Base-by-base conservation (phyloP, 2,797 vertebrate genomes). In the Erethizon dorsatum region DNA sequence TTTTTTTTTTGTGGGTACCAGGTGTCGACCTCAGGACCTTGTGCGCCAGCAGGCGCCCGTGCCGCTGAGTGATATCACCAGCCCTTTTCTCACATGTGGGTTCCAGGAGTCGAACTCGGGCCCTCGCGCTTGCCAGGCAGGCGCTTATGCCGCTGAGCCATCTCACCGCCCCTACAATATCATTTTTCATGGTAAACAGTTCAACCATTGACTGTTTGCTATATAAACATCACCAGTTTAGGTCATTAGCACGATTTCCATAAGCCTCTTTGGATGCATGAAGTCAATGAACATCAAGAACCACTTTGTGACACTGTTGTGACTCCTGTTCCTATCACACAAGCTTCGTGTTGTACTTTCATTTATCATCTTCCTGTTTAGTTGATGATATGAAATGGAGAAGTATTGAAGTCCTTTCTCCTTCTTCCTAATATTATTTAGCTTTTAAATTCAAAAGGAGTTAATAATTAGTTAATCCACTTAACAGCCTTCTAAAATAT, bases 401-500 rank as follows among this genome's bases (percentile, higher is more conserved):
- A 87, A 69, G 18, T 87, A 67, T 10, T 41, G 41, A 86, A 41
- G 24, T 61, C n/a, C 77, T 89, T 91, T 95, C 52, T 71, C 45
- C 22, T 84, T 93, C 61, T 71, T 95, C 14, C 83, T 85, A 78
- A 61, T 63, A 71, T 71, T 90, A 82, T 82, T 94, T 96, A 89
- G 79, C 50, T 91, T 97, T 95, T 67, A 94, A 65, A 92, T 77
- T 92, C n/a, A 65, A 85, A 90, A 87, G 52, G 71, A 80, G 83
- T 78, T 92, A 90, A 92, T 92, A 92, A 87, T 67, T 69, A 77
- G 59, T 47, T 90, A 93, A 88, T 87, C 96, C 86, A 91, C 57
- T 79, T 92, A 92, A 77, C 14, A 88, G 56, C 18, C 52, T 97
- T 93, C 52, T 97, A 87, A 97, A 94, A 80, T 96, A 95, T 82